phyloP scores from a whole-genome alignment of 2,797 vertebrate genomes.

The Leuciscus waleckii region DNA sequence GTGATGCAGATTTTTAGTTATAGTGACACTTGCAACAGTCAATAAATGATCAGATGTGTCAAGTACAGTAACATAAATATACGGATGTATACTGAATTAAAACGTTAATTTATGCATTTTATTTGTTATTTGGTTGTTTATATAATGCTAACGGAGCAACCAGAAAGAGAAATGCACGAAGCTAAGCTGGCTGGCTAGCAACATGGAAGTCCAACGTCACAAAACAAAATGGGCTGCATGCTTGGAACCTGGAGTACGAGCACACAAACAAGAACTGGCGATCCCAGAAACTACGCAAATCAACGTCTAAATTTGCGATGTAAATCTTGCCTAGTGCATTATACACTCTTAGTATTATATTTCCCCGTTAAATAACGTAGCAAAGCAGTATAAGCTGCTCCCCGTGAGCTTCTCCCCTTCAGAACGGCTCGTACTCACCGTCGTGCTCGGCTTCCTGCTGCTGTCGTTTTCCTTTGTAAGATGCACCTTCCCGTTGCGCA shows the following conservation, averaged over 20 bases:
- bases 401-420: slow-evolving; percentile 19
- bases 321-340: neutral
- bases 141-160: slow-evolving; percentile 11
- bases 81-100: no score
- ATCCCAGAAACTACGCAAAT: neutral
- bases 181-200: slow-evolving; percentile 30
- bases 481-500: neutral
- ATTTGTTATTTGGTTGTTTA: neutral
- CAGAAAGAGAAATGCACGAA: neutral
- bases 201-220: slow-evolving; percentile 33
- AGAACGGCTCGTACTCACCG: slow-evolving; percentile 47
- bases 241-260: slow-evolving; percentile 6
- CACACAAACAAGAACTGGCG: slow-evolving; percentile 21
- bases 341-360: neutral
- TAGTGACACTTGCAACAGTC: neutral
- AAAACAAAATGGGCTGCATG: slow-evolving; percentile 47
- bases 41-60: neutral
- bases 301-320: neutral
- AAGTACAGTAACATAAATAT: neutral
- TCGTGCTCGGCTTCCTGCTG: slow-evolving; percentile 44
- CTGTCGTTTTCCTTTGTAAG: slow-evolving; percentile 25
- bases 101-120: neutral
- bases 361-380: neutral
- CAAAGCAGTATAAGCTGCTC: neutral
- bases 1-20: slow-evolving; percentile 2